Evolutionary conservation across 2,888 invertebrate species (phyloP).

Genomic region (Temnothorax unifasciatus): DNA sequence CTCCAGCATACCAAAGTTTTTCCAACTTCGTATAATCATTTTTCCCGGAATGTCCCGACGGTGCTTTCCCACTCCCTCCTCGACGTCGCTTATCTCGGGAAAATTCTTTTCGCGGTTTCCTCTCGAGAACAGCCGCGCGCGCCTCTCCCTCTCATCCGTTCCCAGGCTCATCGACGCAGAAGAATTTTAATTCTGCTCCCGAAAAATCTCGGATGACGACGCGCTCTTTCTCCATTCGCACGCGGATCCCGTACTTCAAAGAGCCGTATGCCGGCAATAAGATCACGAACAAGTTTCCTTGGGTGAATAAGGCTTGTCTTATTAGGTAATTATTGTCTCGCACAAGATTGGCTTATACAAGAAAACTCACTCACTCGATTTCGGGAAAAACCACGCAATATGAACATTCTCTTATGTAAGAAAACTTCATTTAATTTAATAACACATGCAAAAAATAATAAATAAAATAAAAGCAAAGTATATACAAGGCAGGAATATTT

Average conservation of each 20-base stretch:
- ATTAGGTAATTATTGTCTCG: neutral
- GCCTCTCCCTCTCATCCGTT: constrained; percentile 46
- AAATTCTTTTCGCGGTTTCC: constrained; percentile 80
- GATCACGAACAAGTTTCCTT: neutral
- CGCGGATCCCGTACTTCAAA: constrained; percentile 65
- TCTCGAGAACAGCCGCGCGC: constrained; percentile 68
- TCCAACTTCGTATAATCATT: constrained; percentile 83
- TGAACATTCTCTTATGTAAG: neutral
- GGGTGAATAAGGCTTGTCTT: neutral
- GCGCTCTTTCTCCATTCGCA: constrained; percentile 58
- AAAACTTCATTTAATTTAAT: neutral
- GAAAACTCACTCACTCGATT: neutral
- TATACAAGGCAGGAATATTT: neutral
- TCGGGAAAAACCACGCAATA: neutral
- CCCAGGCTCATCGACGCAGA: constrained; percentile 69
- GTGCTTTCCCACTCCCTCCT: constrained; percentile 68
- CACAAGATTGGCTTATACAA: neutral
- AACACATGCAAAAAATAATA: neutral
- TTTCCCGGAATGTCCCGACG: constrained; percentile 81
- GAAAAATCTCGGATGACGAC: constrained; percentile 60
- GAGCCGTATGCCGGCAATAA: constrained; percentile 33
- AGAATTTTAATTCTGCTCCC: constrained; percentile 80
- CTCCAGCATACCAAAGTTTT: constrained; percentile 76
- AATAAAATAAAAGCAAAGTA: neutral
- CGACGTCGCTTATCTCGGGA: constrained; percentile 78